phyloP scores from a whole-genome alignment of 2,888 invertebrate genomes.

The Platycheirus rosarum region DNA sequence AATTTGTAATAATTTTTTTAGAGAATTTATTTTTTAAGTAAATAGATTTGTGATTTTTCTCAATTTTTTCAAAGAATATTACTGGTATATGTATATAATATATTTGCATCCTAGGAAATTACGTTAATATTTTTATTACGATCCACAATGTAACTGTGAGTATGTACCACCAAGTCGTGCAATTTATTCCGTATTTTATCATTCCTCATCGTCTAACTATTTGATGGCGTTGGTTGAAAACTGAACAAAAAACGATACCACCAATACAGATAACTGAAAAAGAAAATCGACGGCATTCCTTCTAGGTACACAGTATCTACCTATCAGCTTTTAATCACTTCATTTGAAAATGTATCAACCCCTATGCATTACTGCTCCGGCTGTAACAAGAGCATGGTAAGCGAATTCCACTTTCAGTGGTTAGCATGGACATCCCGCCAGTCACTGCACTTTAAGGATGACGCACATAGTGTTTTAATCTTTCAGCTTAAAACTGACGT shows the following conservation, averaged over 20 bases:
- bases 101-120: too few relatives aligned
- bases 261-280: conserved; percentile 57
- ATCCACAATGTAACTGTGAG: too few relatives aligned
- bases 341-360: conserved; percentile 78
- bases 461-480: conserved; percentile 58
- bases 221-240: conserved; percentile 7
- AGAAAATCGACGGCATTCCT: conserved; percentile 69
- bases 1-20: too few relatives aligned
- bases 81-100: too few relatives aligned
- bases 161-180: too few relatives aligned
- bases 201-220: conserved; percentile 10
- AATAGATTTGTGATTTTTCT: too few relatives aligned
- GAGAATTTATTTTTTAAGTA: too few relatives aligned
- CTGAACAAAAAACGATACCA: conserved; percentile 30
- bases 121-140: too few relatives aligned
- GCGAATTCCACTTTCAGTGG: conserved; percentile 37
- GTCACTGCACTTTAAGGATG: conserved; percentile 43
- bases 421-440: background rate
- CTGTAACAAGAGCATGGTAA: conserved; percentile 42
- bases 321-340: conserved; percentile 79
- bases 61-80: too few relatives aligned
- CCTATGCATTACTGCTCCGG: background rate
- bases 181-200: conserved; percentile 31
- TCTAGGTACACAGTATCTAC: conserved; percentile 63
- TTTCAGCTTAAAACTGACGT: conserved; percentile 47